Evolutionary conservation across 2,797 vertebrate genomes (phyloP), one percentile per base, ranked within the genome.

Genomic region (Dryobates pubescens): DNA sequence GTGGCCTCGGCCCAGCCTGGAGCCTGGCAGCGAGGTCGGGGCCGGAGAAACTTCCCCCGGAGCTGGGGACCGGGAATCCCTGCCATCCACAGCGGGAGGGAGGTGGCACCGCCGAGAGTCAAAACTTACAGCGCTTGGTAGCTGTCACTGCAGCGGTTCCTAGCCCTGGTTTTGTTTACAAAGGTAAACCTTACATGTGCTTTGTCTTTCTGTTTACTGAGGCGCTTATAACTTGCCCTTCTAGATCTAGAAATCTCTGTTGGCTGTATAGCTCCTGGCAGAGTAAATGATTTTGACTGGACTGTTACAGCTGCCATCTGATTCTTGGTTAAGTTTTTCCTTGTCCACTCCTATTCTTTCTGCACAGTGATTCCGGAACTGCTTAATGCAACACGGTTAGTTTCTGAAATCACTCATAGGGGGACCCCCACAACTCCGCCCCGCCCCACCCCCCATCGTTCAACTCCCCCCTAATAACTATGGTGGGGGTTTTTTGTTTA

Each of bases 181-280:
- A 9, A 78, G 91, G 81, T 89, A 49, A 75, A 83, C 29, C 63
- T 15, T 81, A 19, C 86, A 59, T 93, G 86, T 75, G 93, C 57
- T 78, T 62, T 74, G 72, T 68, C 71, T 62, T n/a, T 20, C 57
- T 72, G n/a, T 29, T 84, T 54, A 14, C 64, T 6, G 75, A 61
- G 83, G 68, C 26, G 26, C 82, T 84, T 72, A 22, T 12, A 65
- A 47, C 59, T 71, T 62, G 63, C 34, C 51, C 9, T 38, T 65
- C 57, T 43, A 18, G 56, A 23, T 57, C 29, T 65, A 1, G 41
- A 51, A 30, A 59, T 36, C 43, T 34, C 47, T 76, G 16, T 47
- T 54, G 87, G 87, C 53, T 59, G 0, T 59, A 9, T 7, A 29
- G 64, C 57, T 75, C 54, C 41, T 45, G 54, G 30, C 41, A 73